A percentile compares a stretch with the other conserved stretches of the same genome.
Conservation (phyloP, 2,888 invertebrate genomes). For the Agonopterix subpropinquella region DNA sequence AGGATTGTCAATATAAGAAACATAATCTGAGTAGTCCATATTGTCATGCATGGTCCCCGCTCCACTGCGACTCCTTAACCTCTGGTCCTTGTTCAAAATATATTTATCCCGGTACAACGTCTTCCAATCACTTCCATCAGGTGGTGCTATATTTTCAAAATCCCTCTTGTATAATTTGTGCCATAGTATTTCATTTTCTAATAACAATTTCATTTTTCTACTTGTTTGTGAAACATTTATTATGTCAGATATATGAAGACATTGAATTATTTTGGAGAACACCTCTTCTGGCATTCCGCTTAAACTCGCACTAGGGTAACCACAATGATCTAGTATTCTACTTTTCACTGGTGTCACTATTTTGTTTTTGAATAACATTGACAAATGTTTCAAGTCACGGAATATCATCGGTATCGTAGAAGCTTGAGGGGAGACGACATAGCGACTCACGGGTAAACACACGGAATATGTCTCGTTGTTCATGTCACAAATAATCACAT, state of each 20-base stretch:
- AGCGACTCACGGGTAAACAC: constrained; percentile 53
- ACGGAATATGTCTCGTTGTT: constrained; percentile 55
- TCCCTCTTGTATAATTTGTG: constrained; percentile 51
- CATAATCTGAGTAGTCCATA: constrained; percentile 52
- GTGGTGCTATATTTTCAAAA: constrained; percentile 22
- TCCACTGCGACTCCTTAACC: constrained; percentile 14
- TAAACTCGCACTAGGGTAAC: constrained; percentile 63
- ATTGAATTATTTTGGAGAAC: constrained; percentile 40
- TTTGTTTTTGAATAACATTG: constrained; percentile 69
- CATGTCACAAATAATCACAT: constrained; percentile 43
- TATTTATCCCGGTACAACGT: constrained; percentile 37
- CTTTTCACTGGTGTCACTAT: constrained; percentile 72
- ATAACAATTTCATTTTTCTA: constrained; percentile 34
- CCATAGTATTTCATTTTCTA: constrained; percentile 49
- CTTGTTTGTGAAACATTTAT: constrained; percentile 47
- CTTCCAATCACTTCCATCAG: constrained; percentile 38
- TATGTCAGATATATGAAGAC: constrained; percentile 38
- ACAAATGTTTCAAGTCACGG: constrained; percentile 60
- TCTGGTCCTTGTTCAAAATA: constrained; percentile 19
- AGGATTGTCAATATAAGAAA: constrained; percentile 56
- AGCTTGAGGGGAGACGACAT: constrained; percentile 50
- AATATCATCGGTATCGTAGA: constrained; percentile 53
- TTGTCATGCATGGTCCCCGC: constrained; percentile 45
- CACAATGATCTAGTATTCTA: constrained; percentile 62
- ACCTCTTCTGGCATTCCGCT: constrained; percentile 62